Evolutionary conservation across 2,888 invertebrate species (phyloP).

Genomic region (Oscheius myriophilus): DNA sequence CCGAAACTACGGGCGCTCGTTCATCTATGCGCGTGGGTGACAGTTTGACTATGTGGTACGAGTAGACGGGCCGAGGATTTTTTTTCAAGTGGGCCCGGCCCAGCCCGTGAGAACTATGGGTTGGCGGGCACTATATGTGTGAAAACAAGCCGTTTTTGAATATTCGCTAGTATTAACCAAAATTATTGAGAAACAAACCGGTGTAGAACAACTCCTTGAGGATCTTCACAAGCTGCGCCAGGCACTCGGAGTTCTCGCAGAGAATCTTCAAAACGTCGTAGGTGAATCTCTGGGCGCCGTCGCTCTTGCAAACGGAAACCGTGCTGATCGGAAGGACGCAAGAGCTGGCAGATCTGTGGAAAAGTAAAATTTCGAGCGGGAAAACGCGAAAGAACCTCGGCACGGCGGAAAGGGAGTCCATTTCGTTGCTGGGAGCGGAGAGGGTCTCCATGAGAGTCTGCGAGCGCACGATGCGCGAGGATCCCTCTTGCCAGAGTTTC

Average conservation of each 20-base stretch:
- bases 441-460: conserved; percentile 15
- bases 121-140: too few relatives aligned
- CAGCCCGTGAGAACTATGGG: too few relatives aligned
- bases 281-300: conserved; percentile 20
- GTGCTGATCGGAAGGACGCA: conserved; percentile 24
- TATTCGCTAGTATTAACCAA: too few relatives aligned
- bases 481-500: not conserved
- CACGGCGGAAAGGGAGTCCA: not conserved
- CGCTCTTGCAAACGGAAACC: conserved; percentile 30
- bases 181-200: too few relatives aligned
- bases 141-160: too few relatives aligned
- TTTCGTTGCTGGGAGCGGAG: conserved; percentile 21
- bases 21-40: too few relatives aligned
- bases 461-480: conserved; percentile 28
- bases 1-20: too few relatives aligned
- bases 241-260: not conserved
- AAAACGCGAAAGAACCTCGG: conserved; percentile 19
- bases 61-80: too few relatives aligned
- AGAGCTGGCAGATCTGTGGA: conserved; percentile 23
- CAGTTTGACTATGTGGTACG: too few relatives aligned
- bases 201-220: conserved; percentile 21
- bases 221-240: not conserved
- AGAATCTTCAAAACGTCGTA: conserved; percentile 25
- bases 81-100: too few relatives aligned
- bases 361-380: not conserved